Evolutionary conservation across 1,140 invertebrate species (phyloP).

Genomic region (Scaptomyza graminum): DNA sequence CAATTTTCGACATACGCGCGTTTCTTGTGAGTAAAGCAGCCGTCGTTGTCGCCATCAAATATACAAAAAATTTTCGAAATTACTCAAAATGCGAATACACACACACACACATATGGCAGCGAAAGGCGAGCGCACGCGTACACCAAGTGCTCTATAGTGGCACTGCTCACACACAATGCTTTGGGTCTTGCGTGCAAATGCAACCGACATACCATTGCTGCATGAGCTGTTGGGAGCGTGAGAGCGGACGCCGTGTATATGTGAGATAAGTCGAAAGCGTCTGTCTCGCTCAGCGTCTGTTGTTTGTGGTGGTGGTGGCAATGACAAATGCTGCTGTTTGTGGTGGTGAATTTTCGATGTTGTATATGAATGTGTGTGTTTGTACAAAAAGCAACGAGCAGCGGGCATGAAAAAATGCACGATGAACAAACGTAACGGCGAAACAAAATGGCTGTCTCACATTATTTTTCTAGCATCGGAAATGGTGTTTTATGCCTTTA

Average conservation of each 20-base stretch:
- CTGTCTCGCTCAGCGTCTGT: conserved; percentile 33
- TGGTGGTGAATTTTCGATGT: conserved; percentile 46
- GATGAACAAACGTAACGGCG: conserved; percentile 50
- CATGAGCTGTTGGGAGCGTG: conserved; percentile 25
- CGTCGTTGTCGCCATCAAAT: conserved; percentile 81
- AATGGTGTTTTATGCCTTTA: conserved; percentile 29
- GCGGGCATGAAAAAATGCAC: conserved; percentile 50
- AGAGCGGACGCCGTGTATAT: conserved; percentile 39
- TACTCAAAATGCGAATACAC: conserved; percentile 80
- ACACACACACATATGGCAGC: conserved; percentile 30
- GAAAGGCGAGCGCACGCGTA: conserved; percentile 52
- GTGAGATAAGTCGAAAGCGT: conserved; percentile 43
- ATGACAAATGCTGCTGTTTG: conserved; percentile 32
- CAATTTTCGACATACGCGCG: conserved; percentile 81
- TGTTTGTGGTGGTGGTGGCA: conserved; percentile 40
- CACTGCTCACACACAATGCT: conserved; percentile 38
- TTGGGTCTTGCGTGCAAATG: conserved; percentile 30
- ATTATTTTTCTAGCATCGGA: conserved; percentile 39
- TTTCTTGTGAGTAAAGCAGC: conserved; percentile 76
- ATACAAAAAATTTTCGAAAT: conserved; percentile 83
- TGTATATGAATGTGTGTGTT: conserved; percentile 30
- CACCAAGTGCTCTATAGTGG: conserved; percentile 30
- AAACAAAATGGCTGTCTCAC: conserved; percentile 61
- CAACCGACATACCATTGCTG: conserved; percentile 33
- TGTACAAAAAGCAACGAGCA: conserved; percentile 39